Percentiles rank a stretch among this genome's conserved stretches.
These are phyloP conservation scores for Tenthredo mesomela DNA, from an alignment of 2,888 invertebrate species.

Conservation along the genomic window DNA sequence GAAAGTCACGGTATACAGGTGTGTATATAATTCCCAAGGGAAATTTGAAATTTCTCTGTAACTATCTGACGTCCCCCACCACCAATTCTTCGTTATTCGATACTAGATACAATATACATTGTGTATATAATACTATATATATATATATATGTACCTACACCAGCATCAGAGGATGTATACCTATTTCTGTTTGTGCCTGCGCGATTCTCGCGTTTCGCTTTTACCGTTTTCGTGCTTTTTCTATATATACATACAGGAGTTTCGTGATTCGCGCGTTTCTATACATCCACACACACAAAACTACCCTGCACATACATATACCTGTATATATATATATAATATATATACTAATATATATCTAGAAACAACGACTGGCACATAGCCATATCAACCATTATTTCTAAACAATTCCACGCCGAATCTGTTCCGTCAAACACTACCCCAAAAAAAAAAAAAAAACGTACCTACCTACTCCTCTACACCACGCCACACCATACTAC, in stretches of 20 bases:
- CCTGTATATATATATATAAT: too few relatives aligned
- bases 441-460: too few relatives aligned
- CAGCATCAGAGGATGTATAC: background rate
- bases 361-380: conserved; percentile 31
- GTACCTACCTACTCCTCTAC: background rate
- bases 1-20: too few relatives aligned
- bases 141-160: too few relatives aligned
- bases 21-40: background rate
- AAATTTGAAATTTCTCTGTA: background rate
- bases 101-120: background rate
- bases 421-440: conserved; percentile 18
- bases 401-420: conserved; percentile 41
- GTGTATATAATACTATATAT: background rate
- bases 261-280: background rate
- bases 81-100: conserved; percentile 6
- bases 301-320: too few relatives aligned
- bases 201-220: conserved; percentile 6
- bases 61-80: background rate
- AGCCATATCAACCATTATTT: conserved; percentile 46
- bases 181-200: background rate
- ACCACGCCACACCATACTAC: background rate
- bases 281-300: background rate
- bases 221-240: background rate
- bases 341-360: too few relatives aligned
- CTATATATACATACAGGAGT: background rate